Base-by-base conservation (phyloP, 2,113 vertebrate species). In the Rattus rattus region DNA sequence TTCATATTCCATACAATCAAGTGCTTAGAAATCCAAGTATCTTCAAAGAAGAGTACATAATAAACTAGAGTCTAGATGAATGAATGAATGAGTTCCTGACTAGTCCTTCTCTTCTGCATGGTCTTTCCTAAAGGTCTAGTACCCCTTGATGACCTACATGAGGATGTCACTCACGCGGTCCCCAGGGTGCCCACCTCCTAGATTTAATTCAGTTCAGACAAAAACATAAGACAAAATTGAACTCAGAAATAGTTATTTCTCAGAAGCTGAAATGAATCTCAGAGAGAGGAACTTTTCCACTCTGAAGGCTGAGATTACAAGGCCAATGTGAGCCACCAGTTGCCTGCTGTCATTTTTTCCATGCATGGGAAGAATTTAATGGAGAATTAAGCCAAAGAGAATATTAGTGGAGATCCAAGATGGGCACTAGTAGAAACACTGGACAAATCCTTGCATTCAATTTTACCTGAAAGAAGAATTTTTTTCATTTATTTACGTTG, bases 381-480 rank as follows among this genome's bases (percentile, higher is more conserved):
- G 52, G 63, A 81, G 6, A 92, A 88, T 61, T 85, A 96, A 85
- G 80, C 17, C 65, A 88, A 81, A 61, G 77, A 84, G 73, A 96
- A 59, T 85, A 79, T 17, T 81, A 96, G 75, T 13, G 72, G 90
- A 91, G 63, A 96, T 13, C 20, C 63, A 54, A 95, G 69, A 89
- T 33, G 19, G 59, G 87, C 89, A 59, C 33, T n/a, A 17, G 65
- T 49, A 75, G 65, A 73, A 93, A n/a, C 52, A 81, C 0, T 65
- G 69, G 85, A 28, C n/a, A 93, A 90, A 47, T 84, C 24, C 63
- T 84, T 91, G 80, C 22, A 86, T 92, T 79, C 56, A 47, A 2
- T 80, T 39, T 76, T 20, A 94, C 33, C 33, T 90, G 84, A 80
- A 90, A 93, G 54, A 47, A 90, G 63, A 85, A 24, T 90, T 80